Evolutionary conservation across 2,797 vertebrate species (phyloP), one percentile per base, ranked within the genome.

Genomic region (Cuniculus paca): DNA sequence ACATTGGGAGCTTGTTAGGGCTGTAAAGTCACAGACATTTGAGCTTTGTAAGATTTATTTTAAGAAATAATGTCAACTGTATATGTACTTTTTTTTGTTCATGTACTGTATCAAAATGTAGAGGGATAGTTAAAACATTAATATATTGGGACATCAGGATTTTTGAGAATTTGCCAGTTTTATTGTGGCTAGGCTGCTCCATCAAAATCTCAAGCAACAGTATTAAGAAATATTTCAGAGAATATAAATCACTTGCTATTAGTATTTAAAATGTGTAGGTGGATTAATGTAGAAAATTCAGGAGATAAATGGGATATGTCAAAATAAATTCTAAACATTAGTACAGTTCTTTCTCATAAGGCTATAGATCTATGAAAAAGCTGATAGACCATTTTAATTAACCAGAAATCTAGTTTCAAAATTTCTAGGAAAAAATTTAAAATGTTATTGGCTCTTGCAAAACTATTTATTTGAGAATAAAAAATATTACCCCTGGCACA

Each of bases 401-500:
- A 34, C 13, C 80, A 80, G 45, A 20, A 90, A 93, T 74, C 54
- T 83, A 19, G 34, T 85, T 95, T 93, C 74, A 54, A 45, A 91
- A 75, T 93, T 91, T 93, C 61, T 79, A 22, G 10, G 11, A 61
- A 80, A 80, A 91, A 11, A 75, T 60, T 54, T 65, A 88, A 92
- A 78, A 92, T n/a, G 17, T 28, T 65, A 17, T 56, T 86, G 36
- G 11, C n/a, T 81, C 0, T 89, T 87, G 4, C 45, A 88, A 94
- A 91, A 83, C 58, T 22, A 34, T 81, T 81, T 78, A 45, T n/a
- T 52, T 50, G 24, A 52, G 12, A 20, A 68, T 19, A n/a, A 90
- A 86, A 88, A 88, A 2, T 65, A 28, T 39, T 45, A 90, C 11
- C 9, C 16, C 39, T 77, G 42, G 70, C 3, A 31, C 24, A 1